Evolutionary conservation across 2,113 vertebrate genomes (phyloP).

Genomic region (Oceanodroma tethys): DNA sequence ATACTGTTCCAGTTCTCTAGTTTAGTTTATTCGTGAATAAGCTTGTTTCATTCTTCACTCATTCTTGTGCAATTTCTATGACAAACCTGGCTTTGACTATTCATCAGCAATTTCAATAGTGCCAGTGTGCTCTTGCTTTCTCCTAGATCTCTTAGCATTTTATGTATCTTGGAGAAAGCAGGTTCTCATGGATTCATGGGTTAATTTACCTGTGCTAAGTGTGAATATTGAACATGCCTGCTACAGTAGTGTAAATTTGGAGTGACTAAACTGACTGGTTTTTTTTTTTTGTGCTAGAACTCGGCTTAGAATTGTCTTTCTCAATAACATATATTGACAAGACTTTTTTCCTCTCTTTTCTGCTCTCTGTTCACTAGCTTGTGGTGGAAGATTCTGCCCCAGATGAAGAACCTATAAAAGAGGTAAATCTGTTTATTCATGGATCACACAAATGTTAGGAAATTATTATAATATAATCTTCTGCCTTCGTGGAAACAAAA

Average conservation of each 20-base stretch:
- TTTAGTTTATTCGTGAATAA: neutral
- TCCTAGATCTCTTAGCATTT: neutral
- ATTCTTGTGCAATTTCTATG: neutral
- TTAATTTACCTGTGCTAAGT: neutral
- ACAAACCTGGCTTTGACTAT: neutral
- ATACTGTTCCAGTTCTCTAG: neutral
- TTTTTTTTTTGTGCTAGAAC: neutral
- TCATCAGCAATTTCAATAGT: neutral
- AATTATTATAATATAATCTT: neutral
- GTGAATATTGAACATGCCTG: neutral
- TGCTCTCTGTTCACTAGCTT: conserved; percentile 18
- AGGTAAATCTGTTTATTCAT: conserved; percentile 1
- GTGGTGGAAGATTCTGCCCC: conserved; percentile 55
- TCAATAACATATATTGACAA: neutral
- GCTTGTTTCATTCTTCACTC: neutral
- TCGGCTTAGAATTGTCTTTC: neutral
- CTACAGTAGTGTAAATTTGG: neutral
- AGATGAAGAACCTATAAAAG: conserved; percentile 55
- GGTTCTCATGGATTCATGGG: neutral
- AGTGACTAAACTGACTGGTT: neutral
- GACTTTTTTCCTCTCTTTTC: neutral
- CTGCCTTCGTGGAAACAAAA: neutral
- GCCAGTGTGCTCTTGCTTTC: neutral
- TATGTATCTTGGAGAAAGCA: neutral
- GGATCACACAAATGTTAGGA: neutral